Percentiles rank a stretch among this genome's conserved stretches.
Conservation (phyloP, 2,888 invertebrate species). For the Pedicia rivosa region DNA sequence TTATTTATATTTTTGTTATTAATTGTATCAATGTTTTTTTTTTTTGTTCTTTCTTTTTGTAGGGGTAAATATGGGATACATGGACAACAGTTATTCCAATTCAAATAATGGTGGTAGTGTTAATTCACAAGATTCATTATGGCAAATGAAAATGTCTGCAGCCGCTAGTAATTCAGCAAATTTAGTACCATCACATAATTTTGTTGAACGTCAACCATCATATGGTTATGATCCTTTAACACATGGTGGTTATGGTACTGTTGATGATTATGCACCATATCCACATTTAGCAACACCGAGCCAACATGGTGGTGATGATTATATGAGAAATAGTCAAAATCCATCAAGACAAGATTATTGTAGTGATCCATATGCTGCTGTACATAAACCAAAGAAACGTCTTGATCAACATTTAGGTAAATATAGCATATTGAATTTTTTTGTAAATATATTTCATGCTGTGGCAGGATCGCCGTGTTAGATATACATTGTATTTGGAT, state of each 20-base stretch:
- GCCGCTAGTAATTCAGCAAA: slow-evolving; percentile 49
- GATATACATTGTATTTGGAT: neutral
- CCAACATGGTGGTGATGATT: slow-evolving; percentile 49
- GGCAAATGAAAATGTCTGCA: slow-evolving; percentile 89
- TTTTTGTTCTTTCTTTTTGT: slow-evolving; percentile 15
- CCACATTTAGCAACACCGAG: slow-evolving; percentile 55
- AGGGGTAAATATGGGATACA: slow-evolving; percentile 81
- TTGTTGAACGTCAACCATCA: slow-evolving; percentile 48
- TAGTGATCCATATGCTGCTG: slow-evolving; percentile 75
- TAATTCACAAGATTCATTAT: slow-evolving; percentile 84
- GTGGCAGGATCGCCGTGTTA: neutral
- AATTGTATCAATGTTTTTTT: neutral
- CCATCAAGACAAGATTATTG: slow-evolving; percentile 77
- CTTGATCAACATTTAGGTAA: slow-evolving; percentile 80
- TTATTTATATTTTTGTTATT: slow-evolving; percentile 3
- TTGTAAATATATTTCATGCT: neutral
- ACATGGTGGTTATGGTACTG: slow-evolving; percentile 68
- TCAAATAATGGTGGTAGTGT: slow-evolving; percentile 92
- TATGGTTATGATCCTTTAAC: slow-evolving; percentile 64
- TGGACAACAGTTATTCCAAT: slow-evolving; percentile 84
- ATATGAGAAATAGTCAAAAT: slow-evolving; percentile 59
- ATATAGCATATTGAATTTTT: slow-evolving; percentile 24
- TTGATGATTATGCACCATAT: slow-evolving; percentile 74
- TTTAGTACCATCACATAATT: slow-evolving; percentile 38
- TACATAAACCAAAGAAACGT: slow-evolving; percentile 79